Base-by-base conservation (phyloP, 2,888 invertebrate species). In the Platycheirus albimanus region DNA sequence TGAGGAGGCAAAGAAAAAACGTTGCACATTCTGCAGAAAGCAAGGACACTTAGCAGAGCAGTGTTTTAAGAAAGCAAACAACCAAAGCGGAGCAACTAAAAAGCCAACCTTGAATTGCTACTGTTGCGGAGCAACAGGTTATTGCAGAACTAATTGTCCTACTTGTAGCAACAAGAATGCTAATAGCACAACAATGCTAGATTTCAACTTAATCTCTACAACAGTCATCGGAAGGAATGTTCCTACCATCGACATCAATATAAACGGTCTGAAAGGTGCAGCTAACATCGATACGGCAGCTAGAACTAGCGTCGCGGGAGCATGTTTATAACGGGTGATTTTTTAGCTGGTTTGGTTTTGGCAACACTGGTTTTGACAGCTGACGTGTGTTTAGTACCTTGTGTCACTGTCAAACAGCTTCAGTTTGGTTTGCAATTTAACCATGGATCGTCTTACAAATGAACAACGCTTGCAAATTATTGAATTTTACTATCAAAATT, bases 231-330 rank as follows among this genome's bases (percentile, higher is more conserved):
- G 45, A 43, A 67, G 43, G 36, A 67, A 51, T 13, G 45, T 70
- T 10, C 61, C 56, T n/a, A 30, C 54, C 3, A 58, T 36, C 2
- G 52, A 58, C n/a, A 33, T 79, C 5, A 52, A 72, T 11, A 41
- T 80, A n/a, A 76, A 69, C 67, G 85, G 83, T 33, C 63, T 83
- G 4, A 33, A 58, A 8, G 83, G 85, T 4, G 77, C 81, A 24
- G 84, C 75, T 2, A 85, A 80, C 70, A 63, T 84, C 8, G 74
- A 85, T 19, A 72, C 79, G 1, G 84, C 84, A 47, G 85, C 85
- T 20, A 64, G 77, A 36, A 86, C 83, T 1, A 85, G 86, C 24
- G 80, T 86, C n/a, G 83, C 84, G 5, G 76, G 85, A 11, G 33
- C 47, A 36, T n/a, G 15, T 6, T 10, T 56, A 13, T 58, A n/a